Base-by-base conservation (phyloP, 2,888 invertebrate genomes). In the Caradrina clavipalpis region DNA sequence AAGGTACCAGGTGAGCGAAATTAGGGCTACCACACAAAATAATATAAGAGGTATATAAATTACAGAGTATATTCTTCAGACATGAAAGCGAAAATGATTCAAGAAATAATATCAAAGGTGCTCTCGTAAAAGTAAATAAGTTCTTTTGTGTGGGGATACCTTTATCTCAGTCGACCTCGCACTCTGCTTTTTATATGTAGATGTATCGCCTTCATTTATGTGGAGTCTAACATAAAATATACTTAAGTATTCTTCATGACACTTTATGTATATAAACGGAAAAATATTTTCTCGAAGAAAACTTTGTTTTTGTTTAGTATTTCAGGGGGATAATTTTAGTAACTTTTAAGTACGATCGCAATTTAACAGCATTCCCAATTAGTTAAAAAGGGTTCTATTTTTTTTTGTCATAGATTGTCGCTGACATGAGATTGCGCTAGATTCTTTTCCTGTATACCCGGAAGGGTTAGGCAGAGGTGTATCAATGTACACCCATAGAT, bases 71-170 rank as follows among this genome's bases (percentile, higher is more conserved):
- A 51, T 69, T 21, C 59, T 50, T 59, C 15, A 54, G 67, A 76
- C 53, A 68, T 65, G 58, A 74, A 73, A 73, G 64, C 63, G 53
- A 68, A 70, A 73, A 83, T 81, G 76, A 78, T 74, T 68, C 66
- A 50, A 73, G 73, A 74, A 73, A 82, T 69, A 83, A 82, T 69
- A 83, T 82, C 82, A 81, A 75, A 83, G 74, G 69, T 56, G 69
- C 72, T 83, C 77, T 81, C 82, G 76, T 87, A 80, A 86, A 86
- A 84, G 81, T 83, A 86, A 86, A 88, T 87, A 85, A 72, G 78
- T 82, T 83, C 76, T 80, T 87, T 88, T 89, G 81, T 87, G 76
- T 78, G 62, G 53, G 71, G 69, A 80, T 70, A 74, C 69, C 70
- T 82, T 74, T 75, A 71, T 75, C 76, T 83, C 75, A 81, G 82